Base-by-base conservation (phyloP, 2,797 vertebrate genomes). In the Eutrigla gurnardus region DNA sequence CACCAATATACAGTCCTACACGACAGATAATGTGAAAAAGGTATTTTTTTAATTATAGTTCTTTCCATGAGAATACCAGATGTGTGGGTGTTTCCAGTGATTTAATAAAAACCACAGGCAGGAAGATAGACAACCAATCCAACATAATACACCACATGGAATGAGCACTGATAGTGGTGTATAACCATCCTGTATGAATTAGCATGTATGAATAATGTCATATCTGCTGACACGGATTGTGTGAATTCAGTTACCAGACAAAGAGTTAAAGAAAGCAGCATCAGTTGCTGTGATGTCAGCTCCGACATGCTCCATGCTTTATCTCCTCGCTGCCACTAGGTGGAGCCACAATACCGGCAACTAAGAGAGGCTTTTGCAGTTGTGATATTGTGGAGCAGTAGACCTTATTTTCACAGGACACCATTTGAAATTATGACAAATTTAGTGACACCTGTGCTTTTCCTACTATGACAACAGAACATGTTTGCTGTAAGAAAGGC, bases 271-370 rank as follows among this genome's bases (percentile, higher is more conserved):
- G 35, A 40, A 32, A 50, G 36, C 43, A 70, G 46, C n/a, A 62
- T 6, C 18, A 54, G 53, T 39, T 37, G 35, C 37, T 65, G 17
- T 47, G 12, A 53, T 3, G 1, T 47, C 12, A 39, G 4, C 14
- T 70, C 4, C 15, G 6, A 70, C 43, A 40, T 3, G 39, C 10
- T 54, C 3, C 36, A 18, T 64, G 57, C 10, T 35, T 25, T 1
- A 2, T 60, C 52, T 45, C 35, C 10, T 50, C 14, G 1, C 13
- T 14, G 11, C 81, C 89, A 88, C 85, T 79, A 89, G 87, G 78
- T 82, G 85, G 50, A 37, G 77, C 73, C 71, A 37, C 52, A 83
- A 35, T 50, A 67, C 67, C 6, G 58, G 33, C 17, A 46, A 25
- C n/a, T 36, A 17, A 10, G 53, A 12, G 32, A 4, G 17, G 3